Conservation (phyloP, 2,113 vertebrate genomes). For the Mesitornis unicolor region DNA sequence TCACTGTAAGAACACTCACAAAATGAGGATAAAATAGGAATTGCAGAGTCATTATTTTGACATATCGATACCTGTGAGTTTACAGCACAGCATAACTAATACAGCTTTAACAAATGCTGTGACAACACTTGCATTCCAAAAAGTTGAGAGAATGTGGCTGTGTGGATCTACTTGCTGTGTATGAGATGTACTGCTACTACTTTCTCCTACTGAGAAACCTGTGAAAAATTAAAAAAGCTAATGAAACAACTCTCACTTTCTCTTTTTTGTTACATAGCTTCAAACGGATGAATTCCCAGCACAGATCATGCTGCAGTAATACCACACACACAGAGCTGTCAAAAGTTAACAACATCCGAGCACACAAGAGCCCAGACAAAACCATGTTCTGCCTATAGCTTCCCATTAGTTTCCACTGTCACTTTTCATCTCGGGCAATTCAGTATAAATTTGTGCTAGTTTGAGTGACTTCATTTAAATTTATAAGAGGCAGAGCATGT, state of each 20-base stretch:
- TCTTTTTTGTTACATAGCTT: background rate
- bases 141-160: accelerated
- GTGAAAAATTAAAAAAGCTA: background rate
- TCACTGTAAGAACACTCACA: accelerated
- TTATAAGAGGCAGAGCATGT: background rate
- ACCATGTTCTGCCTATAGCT: accelerated
- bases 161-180: accelerated
- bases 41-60: background rate
- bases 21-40: accelerated
- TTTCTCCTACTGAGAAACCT: background rate
- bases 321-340: accelerated
- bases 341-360: accelerated
- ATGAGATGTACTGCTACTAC: accelerated
- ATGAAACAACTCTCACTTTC: accelerated
- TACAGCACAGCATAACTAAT: background rate
- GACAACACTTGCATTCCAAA: background rate
- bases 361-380: accelerated
- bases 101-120: background rate
- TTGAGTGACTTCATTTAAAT: too few species aligned
- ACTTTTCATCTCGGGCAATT: background rate
- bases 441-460: accelerated
- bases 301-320: accelerated
- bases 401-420: background rate
- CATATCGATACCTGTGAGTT: accelerated
- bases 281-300: too few species aligned